Evolutionary conservation across 1,140 invertebrate species (phyloP), one percentile per base, ranked within the genome.

Genomic region (Diuraphis noxia): DNA sequence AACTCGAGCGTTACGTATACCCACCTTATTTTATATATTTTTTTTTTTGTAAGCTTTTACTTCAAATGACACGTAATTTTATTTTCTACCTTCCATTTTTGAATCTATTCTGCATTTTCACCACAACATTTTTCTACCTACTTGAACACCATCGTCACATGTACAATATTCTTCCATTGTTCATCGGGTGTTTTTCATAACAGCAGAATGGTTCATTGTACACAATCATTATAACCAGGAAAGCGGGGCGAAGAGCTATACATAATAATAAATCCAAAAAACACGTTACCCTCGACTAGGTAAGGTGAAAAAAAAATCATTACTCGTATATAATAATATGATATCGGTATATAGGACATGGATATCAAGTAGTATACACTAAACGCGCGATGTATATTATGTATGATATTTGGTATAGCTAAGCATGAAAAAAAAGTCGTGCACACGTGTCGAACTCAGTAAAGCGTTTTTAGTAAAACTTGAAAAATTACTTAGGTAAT

Each of bases 241-340:
- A n/a, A 72, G 52, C 38, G 49, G 87, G 52, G 5, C 38, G 36
- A 72, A 72, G 52, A 13, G n/a, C 82, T n/a, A 88, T 38, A 40
- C 8, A 63, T 63, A 88, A 41, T 88, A 88, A 63, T 40, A 88
- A 63, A 63, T 88, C 38, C 56, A 7, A 63, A 88, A 88, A 88
- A 88, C 9, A 19, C 34, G 40, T 63, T 72, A 38, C 25, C 52
- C 40, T 72, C 52, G 38, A 5, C 36, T 38, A 41, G 34, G 25
- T 77, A 77, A 36, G 21, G 56, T 89, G 40, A 89, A 88, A 88
- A 87, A n/a, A 72, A 88, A 72, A 72, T 41, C 52, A 88, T 88
- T 41, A 72, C n/a, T 38, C 1, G 34, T 30, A 63, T 41, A 86
- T 6, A 23, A n/a, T 46, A 21, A 85, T 49, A 86, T 52, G 34